Evolutionary conservation across 1,140 invertebrate genomes (phyloP).

Genomic region (Papilio aristodemus): DNA sequence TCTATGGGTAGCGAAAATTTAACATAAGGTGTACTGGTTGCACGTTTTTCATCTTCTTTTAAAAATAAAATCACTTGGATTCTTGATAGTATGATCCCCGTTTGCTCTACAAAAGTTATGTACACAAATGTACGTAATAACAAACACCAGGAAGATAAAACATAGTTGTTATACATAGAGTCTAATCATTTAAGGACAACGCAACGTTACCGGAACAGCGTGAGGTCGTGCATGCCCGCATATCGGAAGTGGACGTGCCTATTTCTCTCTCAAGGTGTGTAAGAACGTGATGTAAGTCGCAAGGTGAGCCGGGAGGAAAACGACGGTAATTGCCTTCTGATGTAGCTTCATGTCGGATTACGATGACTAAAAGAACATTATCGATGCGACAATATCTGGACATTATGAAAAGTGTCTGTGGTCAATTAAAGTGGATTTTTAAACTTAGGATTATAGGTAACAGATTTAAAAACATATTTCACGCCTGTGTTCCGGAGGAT

Average conservation of each 20-base stretch:
- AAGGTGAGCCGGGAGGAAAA: slow-evolving; percentile 37
- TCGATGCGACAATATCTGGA: too few relatives aligned
- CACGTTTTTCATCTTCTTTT: too few relatives aligned
- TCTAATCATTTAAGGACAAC: slow-evolving; percentile 34
- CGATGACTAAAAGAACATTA: background rate
- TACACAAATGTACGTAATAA: background rate
- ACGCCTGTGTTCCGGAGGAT: too few relatives aligned
- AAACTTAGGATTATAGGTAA: too few relatives aligned
- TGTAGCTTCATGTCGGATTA: background rate
- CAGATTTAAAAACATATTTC: too few relatives aligned
- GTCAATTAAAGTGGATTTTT: too few relatives aligned
- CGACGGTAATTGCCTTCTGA: slow-evolving; percentile 10
- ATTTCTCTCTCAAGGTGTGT: slow-evolving; percentile 28
- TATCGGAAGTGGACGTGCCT: slow-evolving; percentile 36
- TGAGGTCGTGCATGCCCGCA: slow-evolving; percentile 30
- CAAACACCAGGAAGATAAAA: slow-evolving; percentile 11
- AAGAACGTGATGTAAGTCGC: slow-evolving; percentile 34
- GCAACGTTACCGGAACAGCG: slow-evolving; percentile 28
- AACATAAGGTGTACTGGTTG: too few relatives aligned
- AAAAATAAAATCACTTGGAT: too few relatives aligned
- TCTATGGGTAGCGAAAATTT: too few relatives aligned
- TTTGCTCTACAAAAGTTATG: too few relatives aligned
- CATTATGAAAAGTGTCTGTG: too few relatives aligned
- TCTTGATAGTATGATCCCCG: too few relatives aligned
- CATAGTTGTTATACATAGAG: background rate